These are phyloP conservation scores for Eubucco bourcierii DNA, from an alignment of 2,113 vertebrate species.

Conservation along the genomic window DNA sequence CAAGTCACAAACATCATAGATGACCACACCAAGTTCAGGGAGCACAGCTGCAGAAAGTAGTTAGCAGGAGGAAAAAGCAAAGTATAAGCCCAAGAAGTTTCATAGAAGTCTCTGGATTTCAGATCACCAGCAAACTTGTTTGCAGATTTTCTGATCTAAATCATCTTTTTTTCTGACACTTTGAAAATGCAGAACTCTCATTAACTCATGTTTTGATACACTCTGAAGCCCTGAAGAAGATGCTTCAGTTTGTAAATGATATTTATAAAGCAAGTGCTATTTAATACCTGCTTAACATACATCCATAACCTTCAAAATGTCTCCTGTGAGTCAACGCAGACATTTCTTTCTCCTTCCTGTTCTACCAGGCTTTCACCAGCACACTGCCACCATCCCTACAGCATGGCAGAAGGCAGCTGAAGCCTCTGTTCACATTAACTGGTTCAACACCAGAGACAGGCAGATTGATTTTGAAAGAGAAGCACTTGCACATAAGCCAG, in stretches of 20 bases:
- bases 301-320: conserved; percentile 10
- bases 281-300: conserved; percentile 38
- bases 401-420: background rate
- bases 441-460: background rate
- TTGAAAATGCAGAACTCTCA: conserved; percentile 13
- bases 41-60: background rate
- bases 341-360: background rate
- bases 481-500: background rate
- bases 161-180: background rate
- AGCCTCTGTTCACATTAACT: background rate
- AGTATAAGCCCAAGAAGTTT: background rate
- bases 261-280: conserved; percentile 25
- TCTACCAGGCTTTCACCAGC: background rate
- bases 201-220: background rate
- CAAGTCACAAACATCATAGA: background rate
- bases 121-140: background rate
- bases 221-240: background rate
- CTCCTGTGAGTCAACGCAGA: background rate
- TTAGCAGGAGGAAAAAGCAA: background rate
- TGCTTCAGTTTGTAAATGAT: background rate
- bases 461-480: background rate
- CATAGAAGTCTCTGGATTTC: background rate
- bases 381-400: background rate
- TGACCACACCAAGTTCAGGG: accelerated
- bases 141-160: background rate